A percentile compares a stretch with the other conserved stretches of the same genome.
phyloP scores from a whole-genome alignment of 2,888 invertebrate genomes.

The Cabera pusaria region DNA sequence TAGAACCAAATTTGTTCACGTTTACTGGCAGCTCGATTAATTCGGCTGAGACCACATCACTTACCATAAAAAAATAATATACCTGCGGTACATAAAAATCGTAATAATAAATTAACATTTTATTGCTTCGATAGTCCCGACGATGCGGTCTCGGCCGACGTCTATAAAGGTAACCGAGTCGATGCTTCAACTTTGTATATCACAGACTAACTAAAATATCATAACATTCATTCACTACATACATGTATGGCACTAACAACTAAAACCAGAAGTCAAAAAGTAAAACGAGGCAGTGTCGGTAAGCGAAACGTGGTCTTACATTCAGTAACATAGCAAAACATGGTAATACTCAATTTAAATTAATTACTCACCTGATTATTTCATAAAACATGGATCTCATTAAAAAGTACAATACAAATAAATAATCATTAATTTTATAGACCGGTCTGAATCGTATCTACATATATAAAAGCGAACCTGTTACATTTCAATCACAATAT shows the following conservation, averaged over 20 bases:
- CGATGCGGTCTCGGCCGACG: slow-evolving; percentile 36
- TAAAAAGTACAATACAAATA: too few relatives aligned
- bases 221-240: slow-evolving; percentile 65
- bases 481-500: slow-evolving; percentile 82
- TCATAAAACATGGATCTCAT: too few relatives aligned
- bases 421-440: too few relatives aligned
- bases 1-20: slow-evolving; percentile 6
- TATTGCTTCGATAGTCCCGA: slow-evolving; percentile 25
- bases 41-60: slow-evolving; percentile 14
- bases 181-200: slow-evolving; percentile 66
- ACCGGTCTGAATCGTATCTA: slow-evolving; percentile 11
- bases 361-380: too few relatives aligned
- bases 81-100: slow-evolving; percentile 12
- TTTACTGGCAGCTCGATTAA: slow-evolving; percentile 8
- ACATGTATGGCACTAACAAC: slow-evolving; percentile 75
- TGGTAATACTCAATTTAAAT: too few relatives aligned
- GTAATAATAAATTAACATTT: slow-evolving; percentile 11
- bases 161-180: slow-evolving; percentile 62
- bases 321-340: too few relatives aligned
- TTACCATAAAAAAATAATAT: slow-evolving; percentile 6
- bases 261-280: slow-evolving; percentile 56
- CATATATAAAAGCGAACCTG: slow-evolving; percentile 44
- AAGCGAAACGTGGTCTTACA: slow-evolving; percentile 2
- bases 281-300: slow-evolving; percentile 59
- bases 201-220: slow-evolving; percentile 78